Evolutionary conservation across 2,797 vertebrate species (phyloP), one percentile per base, ranked within the genome.

Genomic region (Lindbergichthys nudifrons): DNA sequence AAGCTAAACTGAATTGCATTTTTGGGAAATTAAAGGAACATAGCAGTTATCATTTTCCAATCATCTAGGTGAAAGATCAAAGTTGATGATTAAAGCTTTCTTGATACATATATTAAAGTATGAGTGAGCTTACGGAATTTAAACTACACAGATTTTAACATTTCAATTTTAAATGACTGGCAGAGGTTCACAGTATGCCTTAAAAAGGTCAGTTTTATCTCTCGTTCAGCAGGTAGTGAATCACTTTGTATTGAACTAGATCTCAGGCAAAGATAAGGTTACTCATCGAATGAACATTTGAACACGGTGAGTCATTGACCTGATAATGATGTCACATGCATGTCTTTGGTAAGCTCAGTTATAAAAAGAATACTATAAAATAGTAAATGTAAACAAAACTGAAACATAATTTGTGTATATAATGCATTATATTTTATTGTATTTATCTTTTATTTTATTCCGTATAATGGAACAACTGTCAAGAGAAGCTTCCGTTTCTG

Each of bases 211-310:
- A 16, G 2, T 70, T 82, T 67, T 48, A 46, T 79, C 53, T 71
- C 13, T 11, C 18, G 46, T 66, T 85, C 59, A 74, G 57, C 42
- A 63, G 73, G 66, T 52, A 60, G 67, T 74, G 69, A 88, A 77
- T 88, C 82, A 75, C n/a, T 48, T 3, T 45, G 32, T 83, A 80
- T 77, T 71, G 12, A 82, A 83, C 79, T 82, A 68, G 72, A 89
- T 88, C 75, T 85, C 30, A 70, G 65, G 57, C 36, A 70, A 63
- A 79, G 80, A 86, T 87, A 82, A 83, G 65, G 52, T 70, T 65
- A 58, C 18, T 69, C 73, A 81, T 61, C 79, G 63, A 70, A 69
- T 53, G 58, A 77, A 70, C 70, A 58, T 39, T 23, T 52, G 41
- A 4, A 32, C 42, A 30, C 9, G 53, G 73, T 83, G 80, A 88